phyloP scores from a whole-genome alignment of 1,140 invertebrate genomes.

The Catajapyx aquilonaris region DNA sequence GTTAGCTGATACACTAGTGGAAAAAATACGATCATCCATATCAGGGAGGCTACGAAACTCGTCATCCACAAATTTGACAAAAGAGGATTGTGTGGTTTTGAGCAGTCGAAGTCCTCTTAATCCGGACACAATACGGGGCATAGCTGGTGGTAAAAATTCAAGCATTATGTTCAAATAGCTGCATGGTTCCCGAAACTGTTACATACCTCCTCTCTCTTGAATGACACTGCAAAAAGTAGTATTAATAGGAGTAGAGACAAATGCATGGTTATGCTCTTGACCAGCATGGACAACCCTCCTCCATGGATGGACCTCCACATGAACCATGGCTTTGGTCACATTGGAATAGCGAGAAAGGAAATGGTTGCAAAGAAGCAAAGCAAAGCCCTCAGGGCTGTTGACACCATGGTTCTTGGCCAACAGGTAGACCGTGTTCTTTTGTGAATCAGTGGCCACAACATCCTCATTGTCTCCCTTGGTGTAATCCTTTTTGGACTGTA shows the following conservation, averaged over 20 bases:
- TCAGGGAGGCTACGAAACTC: slow-evolving; percentile 49
- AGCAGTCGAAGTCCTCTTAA: slow-evolving; percentile 41
- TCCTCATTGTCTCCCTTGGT: slow-evolving; percentile 40
- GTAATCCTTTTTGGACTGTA: slow-evolving; percentile 43
- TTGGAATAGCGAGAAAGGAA: slow-evolving; percentile 48
- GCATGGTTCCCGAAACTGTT: too few relatives aligned
- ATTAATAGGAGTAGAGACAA: slow-evolving; percentile 37
- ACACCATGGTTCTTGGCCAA: slow-evolving; percentile 49
- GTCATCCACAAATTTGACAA: slow-evolving; percentile 50
- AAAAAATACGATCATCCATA: slow-evolving; percentile 45
- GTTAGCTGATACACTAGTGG: slow-evolving; percentile 42
- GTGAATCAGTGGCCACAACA: slow-evolving; percentile 57
- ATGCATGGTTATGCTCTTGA: slow-evolving; percentile 45
- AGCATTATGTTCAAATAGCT: background rate
- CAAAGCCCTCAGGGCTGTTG: slow-evolving; percentile 45
- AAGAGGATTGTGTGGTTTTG: slow-evolving; percentile 55
- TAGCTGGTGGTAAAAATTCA: slow-evolving; percentile 19
- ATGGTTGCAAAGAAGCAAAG: slow-evolving; percentile 39
- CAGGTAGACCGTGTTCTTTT: slow-evolving; percentile 62
- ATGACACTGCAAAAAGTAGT: slow-evolving; percentile 38
- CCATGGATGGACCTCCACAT: slow-evolving; percentile 49
- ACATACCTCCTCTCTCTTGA: slow-evolving; percentile 36
- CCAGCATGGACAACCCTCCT: slow-evolving; percentile 34
- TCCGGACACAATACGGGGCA: slow-evolving; percentile 34
- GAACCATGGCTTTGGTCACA: slow-evolving; percentile 38